Base-by-base conservation (phyloP, 1,140 invertebrate genomes). In the Alviniconcha marisindica region DNA sequence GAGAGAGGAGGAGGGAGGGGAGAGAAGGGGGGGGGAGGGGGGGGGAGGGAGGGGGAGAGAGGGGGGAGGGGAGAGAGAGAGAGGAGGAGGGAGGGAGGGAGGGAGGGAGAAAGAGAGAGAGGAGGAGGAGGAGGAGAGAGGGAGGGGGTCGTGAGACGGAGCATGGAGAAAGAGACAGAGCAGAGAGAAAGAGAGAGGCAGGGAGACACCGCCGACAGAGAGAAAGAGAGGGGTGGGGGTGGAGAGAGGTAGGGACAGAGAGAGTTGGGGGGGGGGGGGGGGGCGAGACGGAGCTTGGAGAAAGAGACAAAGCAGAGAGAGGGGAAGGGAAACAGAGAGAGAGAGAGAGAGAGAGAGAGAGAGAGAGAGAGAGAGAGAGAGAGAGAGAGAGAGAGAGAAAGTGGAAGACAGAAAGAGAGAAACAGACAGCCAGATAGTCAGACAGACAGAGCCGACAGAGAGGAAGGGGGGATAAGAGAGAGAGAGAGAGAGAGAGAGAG, bases 171-270 rank as follows among this genome's bases (percentile, higher is more conserved):
- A 60, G 56, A 60, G 56, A 60, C 21, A 4, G 7, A 24, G 24
- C 7, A 51, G 56, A 60, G 56, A 60, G 56, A 60, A n/a, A 51
- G 78, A 80, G 54, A 63, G 56, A 63, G 54, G 63, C 51, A 80
- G 48, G 63, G 54, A 63, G 42, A 48, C n/a, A 14, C 0, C 28
- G 48, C 1, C 10, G 21, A 54, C 14, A 51, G 21, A 51, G 48
- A 51, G 48, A 51, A 21, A 21, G 48, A 51, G 48, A 51, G 48
- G 21, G 48, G 21, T 7, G 21, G 48, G 21, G 48, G 21, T 7
- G 21, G 48, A 51, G 48, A 51, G 48, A 21, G 48, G 48, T 12
- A 21, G 21, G 48, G 21, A 12, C 7, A 21, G 21, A 21, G 21
- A 21, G 21, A 21, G 21, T 7, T 12, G 48, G 21, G 56, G 28